Base-by-base conservation (phyloP, 2,888 invertebrate species). In the Pyrocoelia pectoralis region DNA sequence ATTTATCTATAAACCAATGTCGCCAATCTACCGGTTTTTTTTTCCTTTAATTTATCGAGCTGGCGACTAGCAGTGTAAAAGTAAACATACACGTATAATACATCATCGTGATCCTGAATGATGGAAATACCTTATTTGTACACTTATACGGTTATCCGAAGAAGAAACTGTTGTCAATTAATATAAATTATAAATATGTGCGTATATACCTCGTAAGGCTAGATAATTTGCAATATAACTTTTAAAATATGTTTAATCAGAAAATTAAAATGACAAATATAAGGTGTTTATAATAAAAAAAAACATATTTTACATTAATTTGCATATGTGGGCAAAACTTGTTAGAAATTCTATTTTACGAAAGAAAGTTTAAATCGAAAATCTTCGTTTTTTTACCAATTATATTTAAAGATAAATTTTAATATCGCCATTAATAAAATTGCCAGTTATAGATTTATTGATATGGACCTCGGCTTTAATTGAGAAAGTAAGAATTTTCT, bases 1-100 rank as follows among this genome's bases (percentile, higher is more conserved):
- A 33, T 33, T 6, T 33, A 33, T 33, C 33, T 33, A 24, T 24
- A 24, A 24, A 2, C 33, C 33, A 33, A 33, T 33, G 33, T 33
- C 33, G 33, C 33, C n/a, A n/a, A 33, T 33, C 33, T 33, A 33
- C 10, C n/a, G 8, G 33, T 8, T 33, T n/a, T 8, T n/a, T 33
- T 33, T 33, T n/a, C n/a, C n/a, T 33, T 10, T 33, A n/a, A 33
- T 33, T 33, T 33, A 33, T 33, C 8, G 33, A 24, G 33, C n/a
- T 33, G 33, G 33, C 33, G 33, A 49, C 41, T 60, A 46, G 49
- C 17, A 28, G 41, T 29, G 50, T 49, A 51, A 49, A 57, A 19
- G 51, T 49, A 50, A 51, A 62, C 56, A 62, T 52, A 53, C 61
- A 28, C 56, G 61, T 48, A 52, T 52, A 56, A 62, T 62, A 62